Evolutionary conservation across 2,113 vertebrate species (phyloP).

Genomic region (Isichthys henryi): DNA sequence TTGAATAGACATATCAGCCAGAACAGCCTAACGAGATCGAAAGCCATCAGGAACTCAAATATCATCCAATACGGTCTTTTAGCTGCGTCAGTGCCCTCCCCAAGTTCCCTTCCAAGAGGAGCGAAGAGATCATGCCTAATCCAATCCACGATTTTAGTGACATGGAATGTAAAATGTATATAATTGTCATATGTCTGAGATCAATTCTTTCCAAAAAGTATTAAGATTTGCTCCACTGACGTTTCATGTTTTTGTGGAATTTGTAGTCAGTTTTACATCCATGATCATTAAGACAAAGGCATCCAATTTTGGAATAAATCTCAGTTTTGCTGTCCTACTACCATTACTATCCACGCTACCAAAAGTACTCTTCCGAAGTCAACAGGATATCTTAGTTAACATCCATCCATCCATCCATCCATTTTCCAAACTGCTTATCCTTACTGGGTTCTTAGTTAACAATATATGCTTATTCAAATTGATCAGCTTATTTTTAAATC

Average conservation of each 20-base stretch:
- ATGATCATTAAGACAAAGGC: not conserved
- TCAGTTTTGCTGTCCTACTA: not conserved
- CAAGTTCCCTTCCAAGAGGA: not conserved
- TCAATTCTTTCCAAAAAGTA: too few species aligned
- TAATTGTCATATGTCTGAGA: too few species aligned
- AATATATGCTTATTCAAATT: too few species aligned
- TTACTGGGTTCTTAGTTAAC: too few species aligned
- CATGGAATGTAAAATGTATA: too few species aligned
- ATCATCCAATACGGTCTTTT: not conserved
- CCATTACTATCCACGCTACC: not conserved
- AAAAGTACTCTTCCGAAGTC: not conserved
- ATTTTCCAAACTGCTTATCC: too few species aligned
- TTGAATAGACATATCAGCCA: not conserved
- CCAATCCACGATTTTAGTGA: not conserved
- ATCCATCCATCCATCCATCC: too few species aligned
- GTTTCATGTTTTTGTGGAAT: too few species aligned
- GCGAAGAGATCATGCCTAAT: not conserved
- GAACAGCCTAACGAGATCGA: not conserved
- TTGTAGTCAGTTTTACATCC: not conserved
- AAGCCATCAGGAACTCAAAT: not conserved
- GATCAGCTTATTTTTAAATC: too few species aligned
- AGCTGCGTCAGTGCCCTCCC: not conserved
- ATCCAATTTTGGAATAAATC: not conserved
- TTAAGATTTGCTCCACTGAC: too few species aligned
- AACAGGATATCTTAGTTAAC: not conserved